phyloP scores from a whole-genome alignment of 2,888 invertebrate genomes.

The Orchestes rusci region DNA sequence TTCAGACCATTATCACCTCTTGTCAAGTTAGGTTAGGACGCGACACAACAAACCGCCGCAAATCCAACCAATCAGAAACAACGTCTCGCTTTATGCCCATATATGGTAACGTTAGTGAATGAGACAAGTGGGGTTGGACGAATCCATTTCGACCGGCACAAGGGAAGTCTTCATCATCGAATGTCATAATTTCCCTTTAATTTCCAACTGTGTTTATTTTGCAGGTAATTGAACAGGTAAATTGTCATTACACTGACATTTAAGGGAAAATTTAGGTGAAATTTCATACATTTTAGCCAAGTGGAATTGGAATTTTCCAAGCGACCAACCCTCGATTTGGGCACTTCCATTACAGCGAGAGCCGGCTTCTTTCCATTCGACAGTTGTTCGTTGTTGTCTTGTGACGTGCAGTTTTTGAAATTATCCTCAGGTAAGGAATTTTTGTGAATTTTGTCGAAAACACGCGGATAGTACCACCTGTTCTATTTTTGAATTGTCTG shows the following conservation, averaged over 20 bases:
- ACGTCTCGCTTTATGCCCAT: slow-evolving; percentile 70
- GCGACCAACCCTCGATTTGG: slow-evolving; percentile 32
- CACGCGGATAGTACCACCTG: slow-evolving; percentile 1
- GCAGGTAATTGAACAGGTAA: too few relatives aligned
- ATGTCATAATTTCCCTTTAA: slow-evolving; percentile 26
- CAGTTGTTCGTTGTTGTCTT: slow-evolving; percentile 38
- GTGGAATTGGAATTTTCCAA: slow-evolving; percentile 34
- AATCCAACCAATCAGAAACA: slow-evolving; percentile 54
- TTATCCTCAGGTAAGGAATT: too few relatives aligned
- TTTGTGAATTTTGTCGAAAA: slow-evolving; percentile 2
- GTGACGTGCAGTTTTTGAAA: slow-evolving; percentile 41
- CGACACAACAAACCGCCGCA: slow-evolving; percentile 29
- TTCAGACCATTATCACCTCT: too few relatives aligned
- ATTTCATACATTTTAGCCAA: slow-evolving; percentile 27
- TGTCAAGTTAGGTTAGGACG: slow-evolving; percentile 40
- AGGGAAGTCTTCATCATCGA: slow-evolving; percentile 33
- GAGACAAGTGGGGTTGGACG: slow-evolving; percentile 47
- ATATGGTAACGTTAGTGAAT: slow-evolving; percentile 69
- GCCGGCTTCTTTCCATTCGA: slow-evolving; percentile 42
- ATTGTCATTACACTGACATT: slow-evolving; percentile 22
- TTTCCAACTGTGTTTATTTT: slow-evolving; percentile 21
- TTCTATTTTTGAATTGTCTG: too few relatives aligned
- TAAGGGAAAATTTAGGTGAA: slow-evolving; percentile 15
- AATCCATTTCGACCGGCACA: slow-evolving; percentile 35
- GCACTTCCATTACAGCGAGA: slow-evolving; percentile 35